Percentiles rank a stretch among this genome's conserved stretches.
Evolutionary conservation across 2,113 vertebrate genomes (phyloP).

Genomic region (Pluvianellus socialis): DNA sequence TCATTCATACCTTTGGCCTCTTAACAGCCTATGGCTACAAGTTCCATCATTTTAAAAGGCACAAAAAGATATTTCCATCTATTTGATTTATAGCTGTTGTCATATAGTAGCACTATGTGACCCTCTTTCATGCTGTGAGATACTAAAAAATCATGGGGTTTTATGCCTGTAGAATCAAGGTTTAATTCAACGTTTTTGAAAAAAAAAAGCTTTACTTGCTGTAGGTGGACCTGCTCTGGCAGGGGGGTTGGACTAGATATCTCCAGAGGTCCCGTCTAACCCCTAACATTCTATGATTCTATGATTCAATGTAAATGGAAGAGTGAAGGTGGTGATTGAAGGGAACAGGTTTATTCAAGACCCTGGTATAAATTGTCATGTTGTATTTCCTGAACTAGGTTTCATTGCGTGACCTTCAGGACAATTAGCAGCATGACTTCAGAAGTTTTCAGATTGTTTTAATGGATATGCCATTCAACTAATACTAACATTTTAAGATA

Average conservation of each 20-base stretch:
- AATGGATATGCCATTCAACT: constrained; percentile 14
- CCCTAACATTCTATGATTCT: too few species aligned
- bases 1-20: not conserved
- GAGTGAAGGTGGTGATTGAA: not conserved
- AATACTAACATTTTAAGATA: constrained; percentile 1
- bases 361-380: not conserved
- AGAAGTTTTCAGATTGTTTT: constrained; percentile 33
- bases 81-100: not conserved
- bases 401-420: constrained; percentile 1
- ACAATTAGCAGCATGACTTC: not conserved
- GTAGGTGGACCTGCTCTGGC: too few species aligned
- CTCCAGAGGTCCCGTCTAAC: too few species aligned
- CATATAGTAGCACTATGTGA: not conserved
- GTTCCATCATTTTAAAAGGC: not conserved
- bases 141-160: not conserved
- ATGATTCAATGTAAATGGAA: not conserved
- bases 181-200: not conserved
- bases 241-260: too few species aligned
- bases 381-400: not conserved
- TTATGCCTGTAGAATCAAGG: not conserved
- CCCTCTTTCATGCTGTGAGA: not conserved
- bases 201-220: not conserved
- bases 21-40: not conserved
- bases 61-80: not conserved
- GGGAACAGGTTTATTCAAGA: not conserved